These are phyloP conservation scores for Xestia sexstrigata DNA, from an alignment of 2,888 invertebrate species.

Conservation along the genomic window DNA sequence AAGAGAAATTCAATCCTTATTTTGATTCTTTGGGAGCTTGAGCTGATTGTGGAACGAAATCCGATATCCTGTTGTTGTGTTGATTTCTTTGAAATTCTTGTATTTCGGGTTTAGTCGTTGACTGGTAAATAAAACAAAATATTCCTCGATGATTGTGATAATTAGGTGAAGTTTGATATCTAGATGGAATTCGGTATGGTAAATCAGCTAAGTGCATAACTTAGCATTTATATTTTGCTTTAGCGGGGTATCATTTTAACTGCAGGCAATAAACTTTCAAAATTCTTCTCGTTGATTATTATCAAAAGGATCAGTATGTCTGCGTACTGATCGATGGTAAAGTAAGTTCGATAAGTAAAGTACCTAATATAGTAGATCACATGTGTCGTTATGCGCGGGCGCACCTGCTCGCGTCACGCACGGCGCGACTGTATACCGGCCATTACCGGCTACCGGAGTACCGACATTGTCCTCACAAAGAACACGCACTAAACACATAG, in stretches of 20 bases:
- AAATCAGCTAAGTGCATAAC: not conserved
- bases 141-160: too few relatives aligned
- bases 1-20: slow-evolving; percentile 17
- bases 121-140: not conserved
- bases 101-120: not conserved
- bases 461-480: slow-evolving; percentile 51
- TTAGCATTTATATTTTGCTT: not conserved
- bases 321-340: slow-evolving; percentile 36
- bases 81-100: slow-evolving; percentile 6
- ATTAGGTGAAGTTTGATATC: not conserved
- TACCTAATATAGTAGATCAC: slow-evolving; percentile 42
- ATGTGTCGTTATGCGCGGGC: slow-evolving; percentile 51
- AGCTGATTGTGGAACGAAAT: slow-evolving; percentile 16
- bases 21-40: slow-evolving; percentile 10
- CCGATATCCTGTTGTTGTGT: slow-evolving; percentile 31
- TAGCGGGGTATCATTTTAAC: not conserved
- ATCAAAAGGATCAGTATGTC: slow-evolving; percentile 26
- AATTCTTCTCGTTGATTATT: slow-evolving; percentile 3
- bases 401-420: slow-evolving; percentile 69
- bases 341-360: slow-evolving; percentile 44
- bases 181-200: not conserved
- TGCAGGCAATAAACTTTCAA: not conserved
- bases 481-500: slow-evolving; percentile 39
- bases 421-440: slow-evolving; percentile 29
- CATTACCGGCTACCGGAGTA: slow-evolving; percentile 45